A percentile compares a stretch with the other conserved stretches of the same genome.
These are phyloP conservation scores for Ricordea florida DNA, from an alignment of 92 coral and sea anemone genomes.

Conservation along the genomic window DNA sequence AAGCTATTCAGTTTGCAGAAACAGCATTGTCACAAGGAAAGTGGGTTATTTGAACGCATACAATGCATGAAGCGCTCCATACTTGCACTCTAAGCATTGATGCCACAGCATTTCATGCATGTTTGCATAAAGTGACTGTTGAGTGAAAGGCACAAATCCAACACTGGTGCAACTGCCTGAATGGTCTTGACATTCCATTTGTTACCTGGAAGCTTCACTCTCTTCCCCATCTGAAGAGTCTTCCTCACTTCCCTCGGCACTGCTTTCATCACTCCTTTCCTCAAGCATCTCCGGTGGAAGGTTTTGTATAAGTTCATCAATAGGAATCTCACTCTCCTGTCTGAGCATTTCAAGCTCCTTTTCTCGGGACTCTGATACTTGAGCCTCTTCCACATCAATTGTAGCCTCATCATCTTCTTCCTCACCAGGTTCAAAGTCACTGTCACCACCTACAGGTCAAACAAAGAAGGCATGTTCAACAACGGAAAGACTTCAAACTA, in stretches of 20 bases:
- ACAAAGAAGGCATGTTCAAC: not conserved
- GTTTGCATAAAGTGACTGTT: too few species aligned
- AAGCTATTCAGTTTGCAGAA: too few species aligned
- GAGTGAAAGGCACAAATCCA: too few species aligned
- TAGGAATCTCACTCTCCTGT: slow-evolving; percentile 91
- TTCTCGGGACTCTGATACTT: slow-evolving; percentile 67
- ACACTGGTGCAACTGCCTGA: too few species aligned
- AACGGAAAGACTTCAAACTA: too few species aligned
- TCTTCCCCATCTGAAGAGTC: slow-evolving; percentile 53
- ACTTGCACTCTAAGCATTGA: not conserved
- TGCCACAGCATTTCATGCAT: not conserved
- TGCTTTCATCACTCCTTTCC: slow-evolving; percentile 64
- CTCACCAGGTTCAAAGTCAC: slow-evolving; percentile 76
- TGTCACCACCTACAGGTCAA: slow-evolving; percentile 61
- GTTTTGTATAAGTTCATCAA: slow-evolving; percentile 83
- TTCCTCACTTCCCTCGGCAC: slow-evolving; percentile 51
- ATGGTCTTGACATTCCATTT: not conserved
- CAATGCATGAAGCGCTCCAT: too few species aligned
- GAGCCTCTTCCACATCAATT: slow-evolving; percentile 84
- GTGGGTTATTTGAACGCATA: too few species aligned
- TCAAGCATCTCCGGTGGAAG: slow-evolving; percentile 92
- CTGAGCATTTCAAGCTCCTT: slow-evolving; percentile 77
- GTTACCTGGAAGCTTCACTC: slow-evolving; percentile 35
- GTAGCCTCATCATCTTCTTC: slow-evolving; percentile 95
- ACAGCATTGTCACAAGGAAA: too few species aligned